A percentile compares a stretch with the other conserved stretches of the same genome.
Conservation (phyloP, 2,888 invertebrate genomes). For the Caenorhabditis panamensis region DNA sequence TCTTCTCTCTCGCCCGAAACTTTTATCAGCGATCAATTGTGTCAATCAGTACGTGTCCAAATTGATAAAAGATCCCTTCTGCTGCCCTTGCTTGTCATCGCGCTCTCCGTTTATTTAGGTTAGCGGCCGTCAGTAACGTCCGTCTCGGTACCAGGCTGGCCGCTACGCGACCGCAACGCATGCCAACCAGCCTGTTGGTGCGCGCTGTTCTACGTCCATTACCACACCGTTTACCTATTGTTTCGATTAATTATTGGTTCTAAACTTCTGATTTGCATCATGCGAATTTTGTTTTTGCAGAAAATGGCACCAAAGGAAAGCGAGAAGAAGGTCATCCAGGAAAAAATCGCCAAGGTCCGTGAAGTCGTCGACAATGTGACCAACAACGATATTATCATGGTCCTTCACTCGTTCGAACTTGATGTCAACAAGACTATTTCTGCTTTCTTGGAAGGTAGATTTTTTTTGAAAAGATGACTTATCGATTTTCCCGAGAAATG, state of each 20-base stretch:
- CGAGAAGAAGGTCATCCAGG: slow-evolving; percentile 77
- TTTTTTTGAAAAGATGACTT: slow-evolving; percentile 1
- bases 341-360: slow-evolving; percentile 81
- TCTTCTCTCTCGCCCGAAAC: slow-evolving; percentile 6
- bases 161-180: slow-evolving; percentile 63
- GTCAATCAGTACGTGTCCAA: slow-evolving; percentile 54
- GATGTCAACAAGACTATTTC: slow-evolving; percentile 83
- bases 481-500: neutral
- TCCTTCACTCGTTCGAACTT: slow-evolving; percentile 83
- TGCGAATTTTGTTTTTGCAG: slow-evolving; percentile 24
- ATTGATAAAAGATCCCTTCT: slow-evolving; percentile 49
- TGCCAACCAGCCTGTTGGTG: slow-evolving; percentile 52
- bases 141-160: slow-evolving; percentile 45
- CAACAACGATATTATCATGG: slow-evolving; percentile 82
- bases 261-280: neutral
- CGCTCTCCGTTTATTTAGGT: slow-evolving; percentile 38
- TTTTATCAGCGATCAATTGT: slow-evolving; percentile 23
- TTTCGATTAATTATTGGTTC: too few relatives aligned
- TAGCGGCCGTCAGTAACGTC: slow-evolving; percentile 36
- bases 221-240: slow-evolving; percentile 27
- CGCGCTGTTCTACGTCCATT: slow-evolving; percentile 38
- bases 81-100: neutral
- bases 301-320: slow-evolving; percentile 72
- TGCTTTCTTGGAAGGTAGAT: slow-evolving; percentile 82
- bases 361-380: slow-evolving; percentile 82